These are phyloP conservation scores for Gadopsis bispinosus DNA, from an alignment of 2,797 vertebrate genomes.

Conservation along the genomic window DNA sequence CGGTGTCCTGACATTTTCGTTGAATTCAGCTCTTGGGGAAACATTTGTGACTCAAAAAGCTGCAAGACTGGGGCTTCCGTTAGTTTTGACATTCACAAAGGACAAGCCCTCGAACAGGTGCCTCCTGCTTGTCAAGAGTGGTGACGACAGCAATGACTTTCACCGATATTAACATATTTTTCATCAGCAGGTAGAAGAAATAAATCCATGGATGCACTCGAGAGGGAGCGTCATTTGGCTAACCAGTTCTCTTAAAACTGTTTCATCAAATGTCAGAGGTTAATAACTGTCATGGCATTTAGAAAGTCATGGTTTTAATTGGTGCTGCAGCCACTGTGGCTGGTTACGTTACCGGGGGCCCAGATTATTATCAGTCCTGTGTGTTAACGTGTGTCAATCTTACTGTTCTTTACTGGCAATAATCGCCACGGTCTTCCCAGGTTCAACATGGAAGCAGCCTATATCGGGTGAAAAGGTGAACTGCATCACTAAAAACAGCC, in stretches of 20 bases:
- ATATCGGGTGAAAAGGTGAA: slow-evolving; percentile 64
- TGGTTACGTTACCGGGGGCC: background rate
- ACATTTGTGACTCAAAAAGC: background rate
- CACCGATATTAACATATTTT: background rate
- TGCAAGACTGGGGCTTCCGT: background rate
- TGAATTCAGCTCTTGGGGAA: background rate
- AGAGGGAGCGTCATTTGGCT: background rate
- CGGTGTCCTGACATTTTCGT: background rate
- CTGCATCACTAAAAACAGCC: slow-evolving; percentile 55
- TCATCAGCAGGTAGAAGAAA: background rate
- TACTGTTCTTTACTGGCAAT: background rate
- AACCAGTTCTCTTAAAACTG: rapidly evolving
- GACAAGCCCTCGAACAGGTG: background rate
- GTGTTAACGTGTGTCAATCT: background rate
- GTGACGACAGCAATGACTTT: background rate
- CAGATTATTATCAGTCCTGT: background rate
- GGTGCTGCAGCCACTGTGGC: background rate
- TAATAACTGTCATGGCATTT: background rate
- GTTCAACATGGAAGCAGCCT: slow-evolving; percentile 69
- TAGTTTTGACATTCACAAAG: background rate
- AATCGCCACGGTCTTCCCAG: slow-evolving; percentile 40
- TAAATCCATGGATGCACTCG: too few relatives aligned
- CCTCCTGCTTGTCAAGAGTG: background rate
- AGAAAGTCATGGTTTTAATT: background rate
- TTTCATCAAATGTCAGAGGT: background rate